Evolutionary conservation across 2,797 vertebrate genomes (phyloP).

Genomic region (Cephalopachus bancanus): DNA sequence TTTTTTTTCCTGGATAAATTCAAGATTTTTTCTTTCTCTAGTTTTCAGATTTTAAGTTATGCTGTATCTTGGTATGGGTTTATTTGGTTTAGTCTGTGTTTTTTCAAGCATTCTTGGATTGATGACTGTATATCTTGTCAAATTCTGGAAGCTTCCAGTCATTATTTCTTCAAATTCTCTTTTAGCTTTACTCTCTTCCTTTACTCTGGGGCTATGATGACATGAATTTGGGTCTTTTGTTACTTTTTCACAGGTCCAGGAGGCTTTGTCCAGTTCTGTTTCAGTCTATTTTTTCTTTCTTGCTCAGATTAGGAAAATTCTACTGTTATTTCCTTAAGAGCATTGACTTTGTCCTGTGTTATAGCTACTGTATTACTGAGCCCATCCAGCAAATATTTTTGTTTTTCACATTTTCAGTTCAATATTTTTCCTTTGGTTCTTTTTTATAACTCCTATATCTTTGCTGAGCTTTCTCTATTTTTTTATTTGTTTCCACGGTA

Average conservation of each 20-base stretch:
- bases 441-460: no score
- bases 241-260: not conserved
- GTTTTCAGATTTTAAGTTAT: not conserved
- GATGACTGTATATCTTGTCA: not conserved
- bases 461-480: not conserved
- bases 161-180: not conserved
- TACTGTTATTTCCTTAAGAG: not conserved
- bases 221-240: rapidly evolving
- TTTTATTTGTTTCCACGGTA: not conserved
- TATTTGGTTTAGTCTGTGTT: not conserved
- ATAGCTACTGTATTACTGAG: rapidly evolving
- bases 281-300: not conserved
- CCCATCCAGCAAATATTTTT: rapidly evolving
- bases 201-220: rapidly evolving
- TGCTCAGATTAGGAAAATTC: rapidly evolving
- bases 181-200: rapidly evolving
- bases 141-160: not conserved
- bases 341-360: not conserved
- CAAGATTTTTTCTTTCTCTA: not conserved
- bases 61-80: not conserved
- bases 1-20: no score
- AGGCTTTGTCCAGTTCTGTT: no score
- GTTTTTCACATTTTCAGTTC: not conserved
- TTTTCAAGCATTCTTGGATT: rapidly evolving
- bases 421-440: not conserved